Evolutionary conservation across 2,888 invertebrate genomes (phyloP).

Genomic region (Lithophane socia): DNA sequence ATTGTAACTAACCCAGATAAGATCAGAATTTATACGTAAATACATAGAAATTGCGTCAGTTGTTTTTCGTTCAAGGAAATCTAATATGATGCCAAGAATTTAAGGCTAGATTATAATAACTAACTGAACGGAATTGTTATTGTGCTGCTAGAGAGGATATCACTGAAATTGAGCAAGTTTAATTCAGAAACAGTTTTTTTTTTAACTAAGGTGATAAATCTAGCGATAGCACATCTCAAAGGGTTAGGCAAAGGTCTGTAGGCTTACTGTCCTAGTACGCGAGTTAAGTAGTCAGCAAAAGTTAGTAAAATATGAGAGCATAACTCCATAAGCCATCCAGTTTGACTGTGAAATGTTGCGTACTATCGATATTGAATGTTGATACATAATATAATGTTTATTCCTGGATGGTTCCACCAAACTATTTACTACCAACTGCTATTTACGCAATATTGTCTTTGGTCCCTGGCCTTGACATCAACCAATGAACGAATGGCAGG

Average conservation of each 20-base stretch:
- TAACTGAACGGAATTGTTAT: constrained; percentile 5
- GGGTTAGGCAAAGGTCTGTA: background rate
- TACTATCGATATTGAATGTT: background rate
- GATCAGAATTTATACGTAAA: constrained; percentile 32
- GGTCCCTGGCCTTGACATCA: too few species aligned
- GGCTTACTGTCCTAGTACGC: background rate
- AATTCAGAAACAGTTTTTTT: background rate
- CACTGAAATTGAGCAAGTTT: background rate
- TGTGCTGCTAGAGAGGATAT: background rate
- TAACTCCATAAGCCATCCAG: background rate
- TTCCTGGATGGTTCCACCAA: background rate
- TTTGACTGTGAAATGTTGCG: background rate
- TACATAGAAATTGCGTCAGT: constrained; percentile 24
- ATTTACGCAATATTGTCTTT: too few species aligned
- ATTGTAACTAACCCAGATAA: constrained; percentile 38
- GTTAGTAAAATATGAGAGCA: background rate
- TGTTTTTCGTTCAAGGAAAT: constrained; percentile 46
- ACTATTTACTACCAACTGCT: background rate
- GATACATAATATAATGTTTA: background rate
- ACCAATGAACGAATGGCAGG: too few species aligned
- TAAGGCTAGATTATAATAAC: constrained; percentile 14
- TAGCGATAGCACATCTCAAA: background rate
- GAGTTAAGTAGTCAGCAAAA: background rate
- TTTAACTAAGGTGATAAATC: background rate
- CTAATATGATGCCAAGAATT: constrained; percentile 42